Conservation (phyloP, 2,113 vertebrate genomes). For the Brachypodius melanocephalos region DNA sequence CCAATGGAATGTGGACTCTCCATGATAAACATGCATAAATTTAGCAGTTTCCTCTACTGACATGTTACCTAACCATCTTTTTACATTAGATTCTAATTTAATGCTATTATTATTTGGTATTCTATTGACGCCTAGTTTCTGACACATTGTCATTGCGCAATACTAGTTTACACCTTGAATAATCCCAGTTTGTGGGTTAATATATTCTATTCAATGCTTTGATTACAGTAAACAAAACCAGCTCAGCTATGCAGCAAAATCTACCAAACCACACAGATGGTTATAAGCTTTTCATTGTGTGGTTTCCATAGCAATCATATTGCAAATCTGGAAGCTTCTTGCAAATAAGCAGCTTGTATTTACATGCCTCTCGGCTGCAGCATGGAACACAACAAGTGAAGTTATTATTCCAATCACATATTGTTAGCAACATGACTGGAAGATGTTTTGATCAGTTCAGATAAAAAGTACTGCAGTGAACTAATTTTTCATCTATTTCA, state of each 20-base stretch:
- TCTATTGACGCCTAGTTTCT: slow-evolving; percentile 42
- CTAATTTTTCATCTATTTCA: slow-evolving; percentile 25
- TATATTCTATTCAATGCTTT: slow-evolving; percentile 70
- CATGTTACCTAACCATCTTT: background rate
- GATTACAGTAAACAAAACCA: slow-evolving; percentile 82
- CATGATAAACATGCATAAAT: slow-evolving; percentile 32
- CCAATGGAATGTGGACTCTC: slow-evolving; percentile 25
- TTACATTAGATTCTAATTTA: slow-evolving; percentile 20
- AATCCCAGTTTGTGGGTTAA: slow-evolving; percentile 64
- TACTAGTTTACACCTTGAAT: slow-evolving; percentile 69
- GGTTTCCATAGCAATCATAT: slow-evolving; percentile 86
- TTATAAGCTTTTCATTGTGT: slow-evolving; percentile 80
- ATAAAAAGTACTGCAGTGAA: slow-evolving; percentile 55
- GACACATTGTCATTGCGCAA: slow-evolving; percentile 28
- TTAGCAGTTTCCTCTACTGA: slow-evolving; percentile 10
- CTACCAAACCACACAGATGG: slow-evolving; percentile 80
- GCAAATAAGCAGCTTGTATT: slow-evolving; percentile 85
- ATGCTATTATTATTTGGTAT: slow-evolving; percentile 40
- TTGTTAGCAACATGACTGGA: slow-evolving; percentile 60
- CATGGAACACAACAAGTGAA: slow-evolving; percentile 59
- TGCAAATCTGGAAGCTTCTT: slow-evolving; percentile 82
- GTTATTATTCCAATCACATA: slow-evolving; percentile 76
- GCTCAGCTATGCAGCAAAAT: slow-evolving; percentile 75
- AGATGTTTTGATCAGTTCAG: slow-evolving; percentile 66
- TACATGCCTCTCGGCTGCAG: slow-evolving; percentile 78